phyloP scores from a whole-genome alignment of 2,797 vertebrate species.

The Yasuhikotakia modesta region DNA sequence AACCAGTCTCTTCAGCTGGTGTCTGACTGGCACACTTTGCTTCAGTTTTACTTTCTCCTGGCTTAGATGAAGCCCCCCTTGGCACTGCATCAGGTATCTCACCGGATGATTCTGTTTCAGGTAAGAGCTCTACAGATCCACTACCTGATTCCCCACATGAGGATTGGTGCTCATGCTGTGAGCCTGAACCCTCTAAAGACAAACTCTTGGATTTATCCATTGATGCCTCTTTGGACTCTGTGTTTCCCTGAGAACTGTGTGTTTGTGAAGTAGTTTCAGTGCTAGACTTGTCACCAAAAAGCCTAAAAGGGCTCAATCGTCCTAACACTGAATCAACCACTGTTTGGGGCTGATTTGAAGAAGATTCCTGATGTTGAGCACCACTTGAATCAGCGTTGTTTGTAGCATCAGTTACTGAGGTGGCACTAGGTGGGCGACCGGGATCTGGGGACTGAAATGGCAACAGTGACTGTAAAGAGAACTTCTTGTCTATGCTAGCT shows the following conservation, averaged over 20 bases:
- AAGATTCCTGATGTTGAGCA: constrained; percentile 54
- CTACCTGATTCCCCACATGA: constrained; percentile 69
- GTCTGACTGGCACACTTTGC: constrained; percentile 34
- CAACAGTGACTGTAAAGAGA: constrained; percentile 76
- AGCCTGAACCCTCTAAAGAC: constrained; percentile 52
- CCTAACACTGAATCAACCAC: constrained; percentile 85
- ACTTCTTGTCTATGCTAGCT: constrained; percentile 70
- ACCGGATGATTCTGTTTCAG: constrained; percentile 79
- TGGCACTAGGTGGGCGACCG: constrained; percentile 56
- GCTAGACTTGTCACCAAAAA: constrained; percentile 79
- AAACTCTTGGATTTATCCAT: constrained; percentile 54
- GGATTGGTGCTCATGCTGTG: constrained; percentile 62
- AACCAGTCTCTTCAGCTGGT: constrained; percentile 73
- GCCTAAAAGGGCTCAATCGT: constrained; percentile 84
- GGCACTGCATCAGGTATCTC: constrained; percentile 75
- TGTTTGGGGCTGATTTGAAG: constrained; percentile 71
- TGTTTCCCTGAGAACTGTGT: constrained; percentile 62
- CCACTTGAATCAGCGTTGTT: constrained; percentile 35
- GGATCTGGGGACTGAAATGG: constrained; percentile 71
- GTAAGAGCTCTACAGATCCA: constrained; percentile 77
- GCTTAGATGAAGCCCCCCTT: constrained; percentile 64
- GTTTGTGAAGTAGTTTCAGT: constrained; percentile 69
- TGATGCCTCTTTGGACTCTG: constrained; percentile 60
- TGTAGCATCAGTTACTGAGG: constrained; percentile 56
- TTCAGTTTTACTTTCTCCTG: constrained; percentile 60